Evolutionary conservation across 2,888 invertebrate species (phyloP), one percentile per base, ranked within the genome.

Genomic region (Trissolcus brochymenae): DNA sequence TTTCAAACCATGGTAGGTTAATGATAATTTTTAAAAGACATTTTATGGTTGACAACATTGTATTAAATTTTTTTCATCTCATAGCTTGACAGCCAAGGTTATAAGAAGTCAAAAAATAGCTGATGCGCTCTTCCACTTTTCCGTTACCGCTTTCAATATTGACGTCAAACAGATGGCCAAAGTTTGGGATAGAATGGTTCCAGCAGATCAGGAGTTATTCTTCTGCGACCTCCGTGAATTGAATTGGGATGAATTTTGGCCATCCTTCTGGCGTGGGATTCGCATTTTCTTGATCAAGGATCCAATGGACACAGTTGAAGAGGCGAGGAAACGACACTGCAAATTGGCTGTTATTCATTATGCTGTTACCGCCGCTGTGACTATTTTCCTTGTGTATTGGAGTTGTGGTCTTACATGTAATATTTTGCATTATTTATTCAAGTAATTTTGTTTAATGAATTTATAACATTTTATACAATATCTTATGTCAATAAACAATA

Each of bases 1-100:
- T 35, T 78, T 82, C 25, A 82, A 82, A 59, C 84, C 84, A 35
- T 62, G 65, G 87, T 87, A 80, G 84, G 84, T 70, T 21, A 9
- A 21, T 11, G 40, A 13, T 7, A 35, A 16, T 25, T 29, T n/a
- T 13, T 3, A 43, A 43, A 43, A 43, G 2, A 2, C 2, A 43
- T 43, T 43, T 43, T 13, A 43, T n/a, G n/a, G n/a, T 43, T 13
- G 25, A 4, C 6, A 25, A 6, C 2, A 29, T 4, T 55, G n/a
- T 4, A 51, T 19, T 14, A 35, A 11, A 9, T 9, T 35, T 35
- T 35, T 11, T 35, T 35, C 9, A 11, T 9, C 9, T 35, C 2
- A 9, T 11, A 35, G 35, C 35, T 35, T 35, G 35, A 11, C 35
- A 35, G 35, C 35, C 9, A 35, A 35, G 29, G 41, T 56, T 46